phyloP scores from a whole-genome alignment of 2,797 vertebrate genomes.

The Saxicola maurus region DNA sequence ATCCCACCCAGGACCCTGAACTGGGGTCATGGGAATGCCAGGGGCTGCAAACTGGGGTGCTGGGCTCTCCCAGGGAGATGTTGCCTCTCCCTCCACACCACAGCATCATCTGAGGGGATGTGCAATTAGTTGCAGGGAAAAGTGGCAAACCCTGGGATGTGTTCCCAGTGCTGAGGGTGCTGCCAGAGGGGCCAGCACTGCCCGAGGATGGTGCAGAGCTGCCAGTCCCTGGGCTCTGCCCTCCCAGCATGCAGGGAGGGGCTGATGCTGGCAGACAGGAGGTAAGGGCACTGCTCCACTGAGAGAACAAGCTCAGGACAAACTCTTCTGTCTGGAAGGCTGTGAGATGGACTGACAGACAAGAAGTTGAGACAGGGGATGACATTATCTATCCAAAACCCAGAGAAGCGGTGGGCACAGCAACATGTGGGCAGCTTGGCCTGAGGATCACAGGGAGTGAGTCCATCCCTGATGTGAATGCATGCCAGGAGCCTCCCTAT shows the following conservation, averaged over 20 bases:
- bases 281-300: background rate
- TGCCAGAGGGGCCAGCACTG: background rate
- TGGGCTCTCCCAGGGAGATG: background rate
- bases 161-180: background rate
- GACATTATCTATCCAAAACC: background rate
- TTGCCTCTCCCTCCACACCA: background rate
- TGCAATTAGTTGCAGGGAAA: background rate
- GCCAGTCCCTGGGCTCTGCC: background rate
- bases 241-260: background rate
- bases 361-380: background rate
- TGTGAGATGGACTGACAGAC: background rate
- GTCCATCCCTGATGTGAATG: background rate
- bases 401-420: background rate
- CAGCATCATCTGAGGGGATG: rapidly evolving
- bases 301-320: background rate
- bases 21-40: background rate
- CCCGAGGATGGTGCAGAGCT: background rate
- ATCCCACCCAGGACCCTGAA: rapidly evolving
- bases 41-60: background rate
- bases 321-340: background rate
- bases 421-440: background rate
- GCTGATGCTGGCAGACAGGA: rapidly evolving
- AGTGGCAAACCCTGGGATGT: rapidly evolving
- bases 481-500: rapidly evolving
- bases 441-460: rapidly evolving